Evolutionary conservation across 2,113 vertebrate species (phyloP).

Genomic region (Cavia aperea): DNA sequence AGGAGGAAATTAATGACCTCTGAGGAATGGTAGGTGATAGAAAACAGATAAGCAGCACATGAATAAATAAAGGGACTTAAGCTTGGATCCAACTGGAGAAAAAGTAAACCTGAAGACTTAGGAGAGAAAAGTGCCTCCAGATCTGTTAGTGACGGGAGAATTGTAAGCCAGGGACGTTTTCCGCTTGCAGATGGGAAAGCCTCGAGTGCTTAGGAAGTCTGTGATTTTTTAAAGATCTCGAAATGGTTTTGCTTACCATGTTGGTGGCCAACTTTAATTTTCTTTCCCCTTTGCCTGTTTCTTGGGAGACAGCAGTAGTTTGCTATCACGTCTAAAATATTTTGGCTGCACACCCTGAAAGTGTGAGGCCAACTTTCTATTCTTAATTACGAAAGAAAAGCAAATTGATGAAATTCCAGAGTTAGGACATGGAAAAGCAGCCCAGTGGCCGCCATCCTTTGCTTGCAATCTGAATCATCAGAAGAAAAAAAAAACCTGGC

Average conservation of each 20-base stretch:
- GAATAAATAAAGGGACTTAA: neutral
- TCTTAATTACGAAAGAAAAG: neutral
- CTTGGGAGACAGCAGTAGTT: neutral
- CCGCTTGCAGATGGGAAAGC: neutral
- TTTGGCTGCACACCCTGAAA: neutral
- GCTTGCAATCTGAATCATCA: neutral
- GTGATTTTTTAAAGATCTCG: neutral
- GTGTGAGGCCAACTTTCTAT: neutral
- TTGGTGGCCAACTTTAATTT: neutral
- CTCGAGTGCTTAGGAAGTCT: neutral
- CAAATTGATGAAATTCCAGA: neutral
- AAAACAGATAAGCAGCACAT: neutral
- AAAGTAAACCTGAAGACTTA: neutral
- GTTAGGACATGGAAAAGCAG: neutral
- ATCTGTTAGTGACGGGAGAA: neutral
- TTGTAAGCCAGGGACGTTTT: neutral
- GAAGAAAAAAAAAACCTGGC: neutral
- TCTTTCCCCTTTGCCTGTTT: neutral
- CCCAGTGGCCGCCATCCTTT: neutral
- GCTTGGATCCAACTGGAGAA: neutral
- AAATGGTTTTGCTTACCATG: neutral
- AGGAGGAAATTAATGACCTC: constrained; percentile 7
- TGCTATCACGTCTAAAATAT: neutral
- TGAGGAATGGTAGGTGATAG: neutral
- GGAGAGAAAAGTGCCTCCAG: neutral